These are phyloP conservation scores for Salvelinus alpinus DNA, from an alignment of 2,113 vertebrate genomes.

Conservation along the genomic window DNA sequence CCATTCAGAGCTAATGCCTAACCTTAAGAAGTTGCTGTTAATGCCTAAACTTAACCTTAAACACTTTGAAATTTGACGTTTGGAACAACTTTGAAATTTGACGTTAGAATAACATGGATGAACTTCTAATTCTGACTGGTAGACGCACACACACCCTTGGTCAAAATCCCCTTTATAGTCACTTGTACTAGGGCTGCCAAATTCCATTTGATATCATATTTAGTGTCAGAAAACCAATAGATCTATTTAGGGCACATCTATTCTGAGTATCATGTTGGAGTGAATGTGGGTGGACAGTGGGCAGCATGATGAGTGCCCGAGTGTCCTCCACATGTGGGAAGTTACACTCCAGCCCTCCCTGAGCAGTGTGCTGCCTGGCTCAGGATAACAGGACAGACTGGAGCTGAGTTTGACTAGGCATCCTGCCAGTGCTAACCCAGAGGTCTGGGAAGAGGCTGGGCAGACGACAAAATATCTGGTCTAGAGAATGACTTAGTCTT, in stretches of 20 bases:
- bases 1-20: too few species aligned
- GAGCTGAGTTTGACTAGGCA: not conserved
- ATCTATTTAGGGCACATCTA: conserved; percentile 30
- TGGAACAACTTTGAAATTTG: too few species aligned
- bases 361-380: not conserved
- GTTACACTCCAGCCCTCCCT: not conserved
- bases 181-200: not conserved
- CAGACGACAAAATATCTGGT: not conserved
- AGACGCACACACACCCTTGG: conserved; percentile 20
- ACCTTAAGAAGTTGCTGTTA: too few species aligned
- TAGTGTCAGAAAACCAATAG: conserved; percentile 19
- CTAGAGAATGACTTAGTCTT: not conserved
- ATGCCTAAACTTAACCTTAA: too few species aligned
- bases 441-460: not conserved
- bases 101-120: too few species aligned
- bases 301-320: not conserved
- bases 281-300: not conserved
- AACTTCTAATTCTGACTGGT: not conserved
- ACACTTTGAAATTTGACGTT: too few species aligned
- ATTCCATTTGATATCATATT: not conserved
- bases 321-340: not conserved
- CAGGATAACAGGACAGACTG: too few species aligned
- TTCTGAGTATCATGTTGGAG: conserved; percentile 24
- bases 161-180: not conserved
- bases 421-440: conserved; percentile 39